Evolutionary conservation across 2,797 vertebrate species (phyloP).

Genomic region (Ceryle rudis): DNA sequence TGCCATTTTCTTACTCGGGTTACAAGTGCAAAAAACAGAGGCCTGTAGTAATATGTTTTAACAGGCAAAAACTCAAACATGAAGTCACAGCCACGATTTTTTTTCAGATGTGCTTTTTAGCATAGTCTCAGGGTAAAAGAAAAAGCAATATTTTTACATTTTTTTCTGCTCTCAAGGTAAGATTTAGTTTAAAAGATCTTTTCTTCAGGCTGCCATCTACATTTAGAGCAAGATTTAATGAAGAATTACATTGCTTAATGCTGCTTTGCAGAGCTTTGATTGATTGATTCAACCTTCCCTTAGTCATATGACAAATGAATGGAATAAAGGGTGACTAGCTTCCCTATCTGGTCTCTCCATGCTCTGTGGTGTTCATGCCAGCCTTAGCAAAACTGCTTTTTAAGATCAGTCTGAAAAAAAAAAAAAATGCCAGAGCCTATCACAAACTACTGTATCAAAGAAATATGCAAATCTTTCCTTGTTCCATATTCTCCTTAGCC

Average conservation of each 20-base stretch:
- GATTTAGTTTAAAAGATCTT: neutral
- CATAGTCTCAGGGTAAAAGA: neutral
- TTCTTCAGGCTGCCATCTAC: conserved; percentile 17
- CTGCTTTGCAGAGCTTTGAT: conserved; percentile 6
- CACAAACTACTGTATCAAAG: conserved; percentile 57
- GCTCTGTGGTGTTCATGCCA: neutral
- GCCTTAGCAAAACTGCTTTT: conserved; percentile 30
- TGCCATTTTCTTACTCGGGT: conserved; percentile 67
- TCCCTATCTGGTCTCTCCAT: neutral
- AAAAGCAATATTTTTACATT: neutral
- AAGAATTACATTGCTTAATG: conserved; percentile 29
- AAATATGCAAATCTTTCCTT: conserved; percentile 71
- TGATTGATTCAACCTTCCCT: conserved; percentile 27
- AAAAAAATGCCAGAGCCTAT: conserved; percentile 41
- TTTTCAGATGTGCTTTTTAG: conserved; percentile 62
- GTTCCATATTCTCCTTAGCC: conserved; percentile 49
- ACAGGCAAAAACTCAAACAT: conserved; percentile 68
- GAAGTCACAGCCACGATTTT: conserved; percentile 49
- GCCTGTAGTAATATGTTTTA: conserved; percentile 66
- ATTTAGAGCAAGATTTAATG: conserved; percentile 36
- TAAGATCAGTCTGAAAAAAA: conserved; percentile 5
- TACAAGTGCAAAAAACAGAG: conserved; percentile 64
- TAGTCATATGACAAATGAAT: conserved; percentile 1
- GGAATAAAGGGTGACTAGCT: neutral
- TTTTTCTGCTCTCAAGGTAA: neutral